Percentiles rank a stretch among this genome's conserved stretches.
phyloP scores from a whole-genome alignment of 1,140 invertebrate genomes.

The Patella vulgata region DNA sequence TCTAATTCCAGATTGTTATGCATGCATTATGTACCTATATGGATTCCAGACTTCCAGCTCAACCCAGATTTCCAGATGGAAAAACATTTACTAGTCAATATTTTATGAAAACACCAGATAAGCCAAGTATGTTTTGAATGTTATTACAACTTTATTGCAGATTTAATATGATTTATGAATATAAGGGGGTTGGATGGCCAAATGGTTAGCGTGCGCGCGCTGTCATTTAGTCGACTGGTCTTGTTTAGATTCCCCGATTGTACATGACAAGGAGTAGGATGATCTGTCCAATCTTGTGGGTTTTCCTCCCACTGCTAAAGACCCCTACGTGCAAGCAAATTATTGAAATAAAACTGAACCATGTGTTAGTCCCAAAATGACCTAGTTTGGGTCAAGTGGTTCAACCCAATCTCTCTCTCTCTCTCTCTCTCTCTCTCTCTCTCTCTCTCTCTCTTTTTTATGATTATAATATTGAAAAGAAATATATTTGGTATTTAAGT shows the following conservation, averaged over 20 bases:
- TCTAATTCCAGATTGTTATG: conserved; percentile 87
- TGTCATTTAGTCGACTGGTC: too few species aligned
- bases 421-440: background rate
- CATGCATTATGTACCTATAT: conserved; percentile 84
- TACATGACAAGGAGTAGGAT: too few species aligned
- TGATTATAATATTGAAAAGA: too few species aligned
- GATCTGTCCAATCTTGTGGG: too few species aligned
- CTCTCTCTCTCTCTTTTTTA: background rate
- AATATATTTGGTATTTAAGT: too few species aligned
- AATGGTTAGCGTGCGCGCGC: too few species aligned
- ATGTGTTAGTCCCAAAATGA: too few species aligned
- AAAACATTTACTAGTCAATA: conserved; percentile 79
- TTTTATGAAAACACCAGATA: conserved; percentile 72
- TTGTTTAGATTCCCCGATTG: too few species aligned
- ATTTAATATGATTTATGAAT: background rate
- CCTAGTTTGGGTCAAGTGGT: background rate
- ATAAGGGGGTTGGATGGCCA: too few species aligned
- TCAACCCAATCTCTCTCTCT: background rate
- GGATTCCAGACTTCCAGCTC: conserved; percentile 80
- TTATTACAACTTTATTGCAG: background rate
- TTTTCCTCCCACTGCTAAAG: too few species aligned
- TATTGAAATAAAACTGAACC: too few species aligned
- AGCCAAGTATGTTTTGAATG: conserved; percentile 64
- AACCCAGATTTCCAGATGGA: conserved; percentile 79
- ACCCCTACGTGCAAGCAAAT: too few species aligned